Conservation (phyloP, 2,888 invertebrate species). For the Athripsodes cinereus region DNA sequence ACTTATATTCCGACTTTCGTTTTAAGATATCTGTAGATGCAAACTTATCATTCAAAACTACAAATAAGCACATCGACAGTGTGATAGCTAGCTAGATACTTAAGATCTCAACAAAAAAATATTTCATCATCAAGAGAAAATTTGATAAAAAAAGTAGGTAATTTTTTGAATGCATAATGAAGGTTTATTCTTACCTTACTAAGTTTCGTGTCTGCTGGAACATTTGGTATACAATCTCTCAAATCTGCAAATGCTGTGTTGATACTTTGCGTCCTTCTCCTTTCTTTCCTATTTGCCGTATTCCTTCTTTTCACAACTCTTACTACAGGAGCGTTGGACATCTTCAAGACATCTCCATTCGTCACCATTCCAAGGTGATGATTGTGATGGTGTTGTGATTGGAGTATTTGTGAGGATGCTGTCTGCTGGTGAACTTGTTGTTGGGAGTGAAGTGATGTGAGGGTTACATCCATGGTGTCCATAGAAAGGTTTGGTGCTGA, state of each 20-base stretch:
- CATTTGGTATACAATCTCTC: constrained; percentile 91
- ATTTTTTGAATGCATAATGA: too few species aligned
- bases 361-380: not conserved
- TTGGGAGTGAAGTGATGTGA: not conserved
- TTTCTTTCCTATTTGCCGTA: constrained; percentile 92
- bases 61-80: too few species aligned
- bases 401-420: not conserved
- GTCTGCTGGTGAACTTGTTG: constrained; percentile 6
- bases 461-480: constrained; percentile 12
- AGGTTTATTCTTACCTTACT: constrained; percentile 88
- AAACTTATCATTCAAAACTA: too few species aligned
- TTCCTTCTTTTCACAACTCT: constrained; percentile 71
- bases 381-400: not conserved
- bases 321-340: constrained; percentile 36
- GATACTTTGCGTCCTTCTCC: constrained; percentile 86
- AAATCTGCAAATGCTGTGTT: constrained; percentile 92
- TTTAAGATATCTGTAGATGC: too few species aligned
- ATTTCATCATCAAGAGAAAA: too few species aligned
- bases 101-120: too few species aligned
- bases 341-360: constrained; percentile 4
- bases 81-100: too few species aligned
- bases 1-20: too few species aligned
- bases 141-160: too few species aligned
- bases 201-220: constrained; percentile 91
- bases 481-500: constrained; percentile 19